phyloP scores from a whole-genome alignment of 2,113 vertebrate genomes.

The Notarius lentiginosus region DNA sequence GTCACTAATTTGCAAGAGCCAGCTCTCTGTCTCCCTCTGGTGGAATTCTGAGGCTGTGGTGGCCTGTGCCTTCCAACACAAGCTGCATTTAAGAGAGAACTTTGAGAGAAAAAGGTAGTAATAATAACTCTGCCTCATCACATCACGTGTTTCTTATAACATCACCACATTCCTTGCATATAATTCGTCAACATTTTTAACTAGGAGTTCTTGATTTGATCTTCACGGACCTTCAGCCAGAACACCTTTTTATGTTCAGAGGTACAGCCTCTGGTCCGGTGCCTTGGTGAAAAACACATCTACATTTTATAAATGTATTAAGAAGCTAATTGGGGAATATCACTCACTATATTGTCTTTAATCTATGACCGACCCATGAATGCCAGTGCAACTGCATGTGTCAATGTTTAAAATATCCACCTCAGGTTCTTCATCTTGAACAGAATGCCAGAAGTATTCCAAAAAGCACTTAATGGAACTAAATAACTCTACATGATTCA shows the following conservation, averaged over 20 bases:
- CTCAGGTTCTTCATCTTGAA: neutral
- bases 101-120: too few relatives aligned
- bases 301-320: neutral
- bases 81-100: neutral
- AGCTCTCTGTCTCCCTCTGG: slow-evolving; percentile 14
- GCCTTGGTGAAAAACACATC: neutral
- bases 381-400: neutral
- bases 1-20: neutral
- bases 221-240: neutral
- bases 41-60: neutral
- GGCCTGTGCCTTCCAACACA: neutral
- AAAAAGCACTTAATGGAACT: neutral
- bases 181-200: neutral
- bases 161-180: neutral
- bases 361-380: too few relatives aligned
- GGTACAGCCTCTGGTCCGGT: neutral
- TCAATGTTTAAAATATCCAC: neutral
- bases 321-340: neutral
- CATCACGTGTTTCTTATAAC: too few relatives aligned
- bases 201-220: neutral
- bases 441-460: neutral
- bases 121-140: too few relatives aligned
- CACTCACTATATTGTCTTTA: neutral
- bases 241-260: neutral
- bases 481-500: neutral